These are phyloP conservation scores for Callipepla squamata DNA, from an alignment of 2,113 vertebrate species.

Conservation along the genomic window DNA sequence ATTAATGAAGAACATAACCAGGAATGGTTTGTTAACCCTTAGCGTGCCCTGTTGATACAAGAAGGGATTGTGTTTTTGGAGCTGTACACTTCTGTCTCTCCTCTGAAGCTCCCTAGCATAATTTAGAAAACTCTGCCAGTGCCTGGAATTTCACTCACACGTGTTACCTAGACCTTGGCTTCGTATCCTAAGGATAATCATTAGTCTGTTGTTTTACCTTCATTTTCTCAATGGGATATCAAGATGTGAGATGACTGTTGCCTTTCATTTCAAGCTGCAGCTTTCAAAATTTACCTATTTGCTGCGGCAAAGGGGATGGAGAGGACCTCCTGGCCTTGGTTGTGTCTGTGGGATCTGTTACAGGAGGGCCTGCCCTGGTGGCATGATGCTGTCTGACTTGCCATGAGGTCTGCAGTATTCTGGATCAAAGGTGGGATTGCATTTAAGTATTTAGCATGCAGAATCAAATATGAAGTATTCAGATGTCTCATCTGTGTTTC, in stretches of 20 bases:
- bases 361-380: background rate
- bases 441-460: background rate
- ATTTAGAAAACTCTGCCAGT: background rate
- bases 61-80: background rate
- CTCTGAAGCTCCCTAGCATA: background rate
- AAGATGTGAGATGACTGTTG: background rate
- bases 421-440: background rate
- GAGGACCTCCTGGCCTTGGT: background rate
- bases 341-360: background rate
- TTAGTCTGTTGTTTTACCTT: background rate
- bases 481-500: background rate
- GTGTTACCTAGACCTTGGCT: background rate
- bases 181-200: background rate
- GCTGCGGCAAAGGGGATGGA: background rate
- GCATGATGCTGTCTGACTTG: background rate
- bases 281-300: background rate
- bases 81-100: background rate
- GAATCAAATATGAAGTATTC: background rate
- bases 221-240: background rate
- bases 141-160: accelerated
- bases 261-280: background rate
- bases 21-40: background rate
- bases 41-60: background rate
- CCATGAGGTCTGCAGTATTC: background rate
- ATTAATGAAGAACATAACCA: background rate